Conservation (phyloP, 2,888 invertebrate genomes). For the Ceraclea dissimilis region DNA sequence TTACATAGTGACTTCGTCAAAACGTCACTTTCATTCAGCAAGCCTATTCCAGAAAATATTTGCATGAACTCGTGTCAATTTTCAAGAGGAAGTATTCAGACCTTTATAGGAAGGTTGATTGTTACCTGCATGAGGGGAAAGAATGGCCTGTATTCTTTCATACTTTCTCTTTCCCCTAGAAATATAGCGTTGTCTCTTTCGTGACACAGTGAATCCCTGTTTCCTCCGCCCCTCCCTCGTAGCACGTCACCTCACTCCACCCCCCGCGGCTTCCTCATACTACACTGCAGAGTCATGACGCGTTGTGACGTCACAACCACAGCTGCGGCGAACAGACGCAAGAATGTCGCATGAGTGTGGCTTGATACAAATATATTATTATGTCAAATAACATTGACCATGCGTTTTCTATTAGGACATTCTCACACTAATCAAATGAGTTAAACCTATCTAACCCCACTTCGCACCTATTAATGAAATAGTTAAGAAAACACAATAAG, state of each 20-base stretch:
- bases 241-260: slow-evolving; percentile 1
- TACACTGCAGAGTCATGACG: slow-evolving; percentile 18
- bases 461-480: too few species aligned
- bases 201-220: neutral
- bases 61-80: too few species aligned
- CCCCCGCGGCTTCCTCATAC: slow-evolving; percentile 2
- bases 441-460: too few species aligned
- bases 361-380: neutral
- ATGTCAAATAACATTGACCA: too few species aligned
- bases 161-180: slow-evolving; percentile 1
- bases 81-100: neutral
- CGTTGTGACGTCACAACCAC: slow-evolving; percentile 17
- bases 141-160: neutral
- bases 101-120: neutral
- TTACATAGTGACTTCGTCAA: too few species aligned
- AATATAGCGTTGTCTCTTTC: slow-evolving; percentile 1
- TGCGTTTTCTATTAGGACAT: too few species aligned
- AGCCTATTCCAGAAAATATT: too few species aligned
- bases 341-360: slow-evolving; percentile 15
- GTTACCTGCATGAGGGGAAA: neutral
- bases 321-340: slow-evolving; percentile 13
- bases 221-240: neutral
- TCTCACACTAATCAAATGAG: too few species aligned
- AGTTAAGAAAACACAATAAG: too few species aligned
- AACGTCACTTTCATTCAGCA: too few species aligned